phyloP scores from a whole-genome alignment of 2,797 vertebrate species.

The Scomberomorus guttatus region DNA sequence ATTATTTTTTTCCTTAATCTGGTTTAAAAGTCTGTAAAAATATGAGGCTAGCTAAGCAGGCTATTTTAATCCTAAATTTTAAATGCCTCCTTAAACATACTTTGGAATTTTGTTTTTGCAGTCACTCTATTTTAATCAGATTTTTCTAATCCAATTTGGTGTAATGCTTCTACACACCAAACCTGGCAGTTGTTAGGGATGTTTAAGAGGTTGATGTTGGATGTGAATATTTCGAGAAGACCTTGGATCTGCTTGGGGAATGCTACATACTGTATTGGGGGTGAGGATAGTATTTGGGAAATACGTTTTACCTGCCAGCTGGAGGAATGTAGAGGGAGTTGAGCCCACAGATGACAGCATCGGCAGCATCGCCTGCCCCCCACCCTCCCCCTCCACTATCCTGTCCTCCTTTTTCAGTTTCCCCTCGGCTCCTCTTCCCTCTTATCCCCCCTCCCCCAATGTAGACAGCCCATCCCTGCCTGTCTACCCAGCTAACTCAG shows the following conservation, averaged over 20 bases:
- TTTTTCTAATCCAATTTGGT: slow-evolving; percentile 45
- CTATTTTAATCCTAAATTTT: slow-evolving; percentile 7
- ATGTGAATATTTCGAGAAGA: slow-evolving; percentile 32
- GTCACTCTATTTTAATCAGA: slow-evolving; percentile 8
- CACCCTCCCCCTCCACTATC: slow-evolving; percentile 17
- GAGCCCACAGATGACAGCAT: slow-evolving; percentile 71
- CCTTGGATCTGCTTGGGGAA: slow-evolving; percentile 20
- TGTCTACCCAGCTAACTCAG: slow-evolving; percentile 31
- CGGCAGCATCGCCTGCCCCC: slow-evolving; percentile 37
- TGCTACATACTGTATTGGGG: slow-evolving; percentile 35
- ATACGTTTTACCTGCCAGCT: slow-evolving; percentile 62
- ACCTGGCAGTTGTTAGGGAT: slow-evolving; percentile 26
- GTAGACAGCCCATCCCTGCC: slow-evolving; percentile 44
- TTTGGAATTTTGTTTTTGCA: slow-evolving; percentile 21
- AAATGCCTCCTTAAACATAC: slow-evolving; percentile 15
- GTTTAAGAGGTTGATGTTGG: slow-evolving; percentile 14
- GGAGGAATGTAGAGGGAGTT: slow-evolving; percentile 64
- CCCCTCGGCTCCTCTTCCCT: slow-evolving; percentile 34
- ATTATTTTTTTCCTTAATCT: slow-evolving; percentile 14
- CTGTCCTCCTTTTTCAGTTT: slow-evolving; percentile 32
- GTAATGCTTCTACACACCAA: slow-evolving; percentile 32
- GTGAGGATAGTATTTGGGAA: slow-evolving; percentile 41
- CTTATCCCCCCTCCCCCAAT: slow-evolving; percentile 29
- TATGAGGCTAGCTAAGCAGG: not conserved
- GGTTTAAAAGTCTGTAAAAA: not conserved